A percentile compares a stretch with the other conserved stretches of the same genome.
Conservation (phyloP, 2,113 vertebrate genomes). For the Psilopsiagon aymara region DNA sequence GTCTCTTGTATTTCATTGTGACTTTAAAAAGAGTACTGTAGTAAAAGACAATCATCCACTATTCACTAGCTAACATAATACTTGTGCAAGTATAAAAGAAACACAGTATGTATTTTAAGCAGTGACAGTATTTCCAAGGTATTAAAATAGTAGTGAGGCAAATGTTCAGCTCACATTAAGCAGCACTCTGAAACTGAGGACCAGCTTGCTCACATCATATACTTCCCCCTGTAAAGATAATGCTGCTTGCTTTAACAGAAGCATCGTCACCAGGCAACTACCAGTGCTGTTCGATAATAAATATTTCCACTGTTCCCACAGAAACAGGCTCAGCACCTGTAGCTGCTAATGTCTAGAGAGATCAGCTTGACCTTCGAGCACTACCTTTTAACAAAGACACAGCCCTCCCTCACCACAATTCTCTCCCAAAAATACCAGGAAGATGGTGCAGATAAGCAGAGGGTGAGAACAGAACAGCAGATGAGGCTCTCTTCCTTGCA, state of each 20-base stretch:
- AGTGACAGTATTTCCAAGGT: slow-evolving; percentile 30
- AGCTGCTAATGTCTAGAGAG: slow-evolving; percentile 32
- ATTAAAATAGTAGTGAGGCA: slow-evolving; percentile 52
- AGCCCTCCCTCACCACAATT: neutral
- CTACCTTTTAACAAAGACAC: neutral
- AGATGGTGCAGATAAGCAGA: neutral
- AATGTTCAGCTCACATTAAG: slow-evolving; percentile 55
- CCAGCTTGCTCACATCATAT: slow-evolving; percentile 38
- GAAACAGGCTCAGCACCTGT: slow-evolving; percentile 12
- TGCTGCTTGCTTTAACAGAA: slow-evolving; percentile 44
- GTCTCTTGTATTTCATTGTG: slow-evolving; percentile 64
- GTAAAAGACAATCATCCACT: slow-evolving; percentile 58
- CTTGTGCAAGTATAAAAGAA: slow-evolving; percentile 47
- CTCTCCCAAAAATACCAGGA: neutral
- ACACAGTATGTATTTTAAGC: slow-evolving; percentile 51
- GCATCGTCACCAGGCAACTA: slow-evolving; percentile 59
- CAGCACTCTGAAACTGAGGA: neutral
- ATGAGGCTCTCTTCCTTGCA: neutral
- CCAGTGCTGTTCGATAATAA: slow-evolving; percentile 25
- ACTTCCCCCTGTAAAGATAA: slow-evolving; percentile 60
- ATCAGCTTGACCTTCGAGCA: neutral
- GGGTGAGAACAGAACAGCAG: neutral
- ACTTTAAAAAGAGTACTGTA: slow-evolving; percentile 43
- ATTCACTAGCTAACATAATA: slow-evolving; percentile 54
- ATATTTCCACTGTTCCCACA: slow-evolving; percentile 58